These are phyloP conservation scores for Caenorhabditis afra DNA, from an alignment of 2,888 invertebrate species.

Conservation along the genomic window DNA sequence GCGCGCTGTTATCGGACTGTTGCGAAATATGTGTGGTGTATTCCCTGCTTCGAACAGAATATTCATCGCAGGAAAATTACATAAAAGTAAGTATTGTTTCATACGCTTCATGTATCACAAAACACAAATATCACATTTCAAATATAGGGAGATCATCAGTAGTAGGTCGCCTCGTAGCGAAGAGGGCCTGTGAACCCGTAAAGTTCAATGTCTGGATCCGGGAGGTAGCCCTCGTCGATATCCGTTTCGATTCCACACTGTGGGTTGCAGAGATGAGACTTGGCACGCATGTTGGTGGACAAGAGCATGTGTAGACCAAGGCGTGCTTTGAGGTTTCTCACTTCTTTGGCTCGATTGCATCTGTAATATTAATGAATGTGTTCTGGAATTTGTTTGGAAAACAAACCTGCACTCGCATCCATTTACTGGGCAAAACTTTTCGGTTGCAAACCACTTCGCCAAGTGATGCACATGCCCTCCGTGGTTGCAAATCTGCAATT, in stretches of 20 bases:
- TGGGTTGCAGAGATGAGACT: slow-evolving; percentile 55
- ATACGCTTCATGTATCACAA: too few relatives aligned
- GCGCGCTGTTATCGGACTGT: too few relatives aligned
- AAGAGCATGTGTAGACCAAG: slow-evolving; percentile 37
- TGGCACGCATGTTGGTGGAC: slow-evolving; percentile 56
- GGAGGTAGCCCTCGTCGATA: slow-evolving; percentile 43
- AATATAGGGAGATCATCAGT: not conserved
- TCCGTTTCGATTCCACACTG: slow-evolving; percentile 43
- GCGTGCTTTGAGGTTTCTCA: slow-evolving; percentile 28
- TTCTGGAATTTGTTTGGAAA: not conserved
- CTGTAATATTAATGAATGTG: too few relatives aligned
- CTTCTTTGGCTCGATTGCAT: slow-evolving; percentile 14
- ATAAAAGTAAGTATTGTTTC: too few relatives aligned
- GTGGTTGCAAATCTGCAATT: slow-evolving; percentile 51
- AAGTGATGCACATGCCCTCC: slow-evolving; percentile 54
- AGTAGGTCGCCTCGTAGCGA: too few relatives aligned
- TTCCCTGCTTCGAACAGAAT: too few relatives aligned
- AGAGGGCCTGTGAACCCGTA: not conserved
- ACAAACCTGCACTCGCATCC: slow-evolving; percentile 49
- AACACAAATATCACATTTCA: not conserved
- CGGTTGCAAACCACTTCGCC: slow-evolving; percentile 39
- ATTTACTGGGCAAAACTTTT: slow-evolving; percentile 41
- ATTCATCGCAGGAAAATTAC: too few relatives aligned
- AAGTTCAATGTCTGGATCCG: slow-evolving; percentile 33
- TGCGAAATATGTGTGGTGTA: too few relatives aligned